Evolutionary conservation across 2,888 invertebrate species (phyloP).

Genomic region (Pseudococcus viburni): DNA sequence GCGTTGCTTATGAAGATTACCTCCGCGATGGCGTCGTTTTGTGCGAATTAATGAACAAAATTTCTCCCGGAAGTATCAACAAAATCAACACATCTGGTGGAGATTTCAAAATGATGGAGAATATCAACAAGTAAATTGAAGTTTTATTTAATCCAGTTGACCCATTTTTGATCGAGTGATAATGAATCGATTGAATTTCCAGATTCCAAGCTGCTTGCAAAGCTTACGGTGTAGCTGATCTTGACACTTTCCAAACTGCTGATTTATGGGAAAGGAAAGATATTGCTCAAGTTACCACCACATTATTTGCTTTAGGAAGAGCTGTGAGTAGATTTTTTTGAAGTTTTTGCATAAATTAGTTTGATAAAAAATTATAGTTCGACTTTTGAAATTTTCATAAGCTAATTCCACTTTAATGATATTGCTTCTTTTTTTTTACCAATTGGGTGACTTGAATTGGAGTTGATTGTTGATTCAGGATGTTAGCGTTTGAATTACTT

Average conservation of each 20-base stretch:
- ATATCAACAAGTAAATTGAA: conserved; percentile 88
- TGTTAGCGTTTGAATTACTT: no score
- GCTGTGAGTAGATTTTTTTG: conserved; percentile 74
- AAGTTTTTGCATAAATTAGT: background rate
- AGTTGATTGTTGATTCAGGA: no score
- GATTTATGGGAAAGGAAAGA: conserved; percentile 93
- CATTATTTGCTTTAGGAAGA: conserved; percentile 88
- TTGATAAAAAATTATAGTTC: no score
- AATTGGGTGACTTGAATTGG: no score
- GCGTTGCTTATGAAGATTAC: conserved; percentile 88
- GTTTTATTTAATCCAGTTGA: background rate
- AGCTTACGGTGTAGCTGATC: conserved; percentile 89
- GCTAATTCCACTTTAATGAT: no score
- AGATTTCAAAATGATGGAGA: conserved; percentile 99
- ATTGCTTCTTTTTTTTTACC: no score
- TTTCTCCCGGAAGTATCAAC: conserved; percentile 87
- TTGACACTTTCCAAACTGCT: conserved; percentile 96
- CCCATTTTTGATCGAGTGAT: background rate
- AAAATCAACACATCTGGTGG: conserved; percentile 96
- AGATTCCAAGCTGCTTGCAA: conserved; percentile 90
- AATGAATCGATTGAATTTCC: conserved; percentile 67
- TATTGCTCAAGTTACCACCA: conserved; percentile 87
- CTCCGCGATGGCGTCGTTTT: conserved; percentile 93
- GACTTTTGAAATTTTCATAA: no score
- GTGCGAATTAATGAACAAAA: conserved; percentile 94